phyloP scores from a whole-genome alignment of 2,113 vertebrate genomes.

The Orientallactaga bullata region DNA sequence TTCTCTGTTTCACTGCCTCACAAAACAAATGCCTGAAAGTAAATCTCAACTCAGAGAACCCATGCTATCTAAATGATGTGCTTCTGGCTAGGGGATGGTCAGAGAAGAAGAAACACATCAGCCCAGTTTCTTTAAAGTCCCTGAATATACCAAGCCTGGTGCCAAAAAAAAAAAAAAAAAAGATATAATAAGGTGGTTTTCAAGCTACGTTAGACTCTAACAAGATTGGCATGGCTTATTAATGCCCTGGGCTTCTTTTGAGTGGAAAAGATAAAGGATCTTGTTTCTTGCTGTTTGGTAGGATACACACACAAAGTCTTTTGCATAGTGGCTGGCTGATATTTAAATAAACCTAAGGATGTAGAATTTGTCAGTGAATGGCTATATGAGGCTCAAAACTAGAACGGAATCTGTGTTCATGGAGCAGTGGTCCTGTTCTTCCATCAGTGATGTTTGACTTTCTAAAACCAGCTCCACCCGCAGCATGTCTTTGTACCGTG shows the following conservation, averaged over 20 bases:
- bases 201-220: conserved; percentile 42
- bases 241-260: conserved; percentile 52
- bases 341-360: conserved; percentile 51
- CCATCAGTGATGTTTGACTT: background rate
- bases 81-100: background rate
- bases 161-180: no score
- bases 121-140: background rate
- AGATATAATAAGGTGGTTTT: conserved; percentile 64
- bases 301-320: conserved; percentile 36
- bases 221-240: conserved; percentile 70
- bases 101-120: conserved; percentile 35
- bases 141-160: conserved; percentile 55
- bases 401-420: background rate
- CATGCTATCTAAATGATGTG: conserved; percentile 22
- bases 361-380: conserved; percentile 12
- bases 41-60: conserved; percentile 51
- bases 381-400: background rate
- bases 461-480: background rate
- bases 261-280: conserved; percentile 34
- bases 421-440: background rate
- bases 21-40: conserved; percentile 48
- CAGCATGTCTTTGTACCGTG: background rate
- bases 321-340: conserved; percentile 32
- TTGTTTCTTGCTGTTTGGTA: conserved; percentile 51
- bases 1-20: conserved; percentile 63